Base-by-base conservation (phyloP, 2,888 invertebrate species). In the Operophtera brumata region DNA sequence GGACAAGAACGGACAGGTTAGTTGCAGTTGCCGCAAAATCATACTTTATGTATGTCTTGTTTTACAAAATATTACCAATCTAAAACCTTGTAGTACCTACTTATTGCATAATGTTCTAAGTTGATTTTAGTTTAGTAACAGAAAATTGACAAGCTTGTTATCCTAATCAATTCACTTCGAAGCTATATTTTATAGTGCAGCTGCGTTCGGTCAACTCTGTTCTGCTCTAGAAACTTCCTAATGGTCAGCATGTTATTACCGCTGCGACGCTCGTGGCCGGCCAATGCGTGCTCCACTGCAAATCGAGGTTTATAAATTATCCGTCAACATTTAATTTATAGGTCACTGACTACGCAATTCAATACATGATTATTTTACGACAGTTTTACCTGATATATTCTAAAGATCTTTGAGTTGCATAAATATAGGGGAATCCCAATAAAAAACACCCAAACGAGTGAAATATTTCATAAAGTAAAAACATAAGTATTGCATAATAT, bases 1-100 rank as follows among this genome's bases (percentile, higher is more conserved):
- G 95, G 97, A 97, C 84, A 96, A 96, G 80, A 95, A 96, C 74
- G 97, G 97, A 81, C 97, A 98, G 92, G 97, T 97, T 84, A 93
- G 94, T 71, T 13, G 41, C n/a, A 6, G 3, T 12, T 25, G 2
- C n/a, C n/a, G n/a, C n/a, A n/a, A n/a, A n/a, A n/a, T n/a, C n/a
- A n/a, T 20, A 20, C 4, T 3, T 20, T 20, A 20, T 2, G 20
- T 20, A 20, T 20, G 20, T 20, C 4, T 20, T 3, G 2, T 20
- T 20, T 20, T 20, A 2, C 20, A 20, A 20, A 20, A 4, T 20
- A 20, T 3, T 20, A 20, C 20, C 20, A 20, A 20, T 20, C 20
- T 20, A 20, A 3, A 3, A 20, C 20, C 2, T n/a, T n/a, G n/a
- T n/a, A n/a, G n/a, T n/a, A 20, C 4, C 4, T 3, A 20, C 4